These are phyloP conservation scores for Scortum barcoo DNA, from an alignment of 2,113 vertebrate genomes.

Conservation along the genomic window DNA sequence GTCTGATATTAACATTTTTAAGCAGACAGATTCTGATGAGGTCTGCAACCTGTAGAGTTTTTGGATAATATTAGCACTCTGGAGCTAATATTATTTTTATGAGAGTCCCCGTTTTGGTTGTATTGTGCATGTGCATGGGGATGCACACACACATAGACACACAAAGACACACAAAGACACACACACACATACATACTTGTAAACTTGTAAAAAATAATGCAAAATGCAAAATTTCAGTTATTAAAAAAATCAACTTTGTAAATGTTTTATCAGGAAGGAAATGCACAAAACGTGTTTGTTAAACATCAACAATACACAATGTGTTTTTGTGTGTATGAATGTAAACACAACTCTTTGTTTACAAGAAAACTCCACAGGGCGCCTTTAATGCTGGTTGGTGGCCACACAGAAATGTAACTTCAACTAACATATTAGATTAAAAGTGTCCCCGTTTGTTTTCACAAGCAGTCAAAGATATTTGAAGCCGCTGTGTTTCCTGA, in stretches of 20 bases:
- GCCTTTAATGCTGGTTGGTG: not conserved
- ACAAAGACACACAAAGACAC: too few species aligned
- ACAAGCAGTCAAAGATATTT: not conserved
- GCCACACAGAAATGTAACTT: not conserved
- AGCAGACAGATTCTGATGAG: too few species aligned
- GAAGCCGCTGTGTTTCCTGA: conserved; percentile 24
- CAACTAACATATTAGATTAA: not conserved
- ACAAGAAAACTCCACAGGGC: not conserved
- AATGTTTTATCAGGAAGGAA: not conserved
- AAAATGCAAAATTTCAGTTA: not conserved
- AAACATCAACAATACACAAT: not conserved
- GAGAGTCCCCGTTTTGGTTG: not conserved
- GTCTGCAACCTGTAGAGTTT: not conserved
- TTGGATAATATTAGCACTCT: not conserved
- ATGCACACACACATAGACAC: not conserved
- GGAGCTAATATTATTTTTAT: not conserved
- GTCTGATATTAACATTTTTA: too few species aligned
- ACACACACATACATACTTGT: not conserved
- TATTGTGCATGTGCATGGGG: not conserved
- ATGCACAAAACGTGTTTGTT: not conserved
- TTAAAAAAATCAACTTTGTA: not conserved
- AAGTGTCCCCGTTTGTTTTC: not conserved
- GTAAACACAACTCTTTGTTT: not conserved
- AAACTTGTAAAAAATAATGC: not conserved
- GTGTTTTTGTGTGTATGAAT: too few species aligned